Conservation (phyloP, 2,797 vertebrate species). For the Alfaro cultratus region DNA sequence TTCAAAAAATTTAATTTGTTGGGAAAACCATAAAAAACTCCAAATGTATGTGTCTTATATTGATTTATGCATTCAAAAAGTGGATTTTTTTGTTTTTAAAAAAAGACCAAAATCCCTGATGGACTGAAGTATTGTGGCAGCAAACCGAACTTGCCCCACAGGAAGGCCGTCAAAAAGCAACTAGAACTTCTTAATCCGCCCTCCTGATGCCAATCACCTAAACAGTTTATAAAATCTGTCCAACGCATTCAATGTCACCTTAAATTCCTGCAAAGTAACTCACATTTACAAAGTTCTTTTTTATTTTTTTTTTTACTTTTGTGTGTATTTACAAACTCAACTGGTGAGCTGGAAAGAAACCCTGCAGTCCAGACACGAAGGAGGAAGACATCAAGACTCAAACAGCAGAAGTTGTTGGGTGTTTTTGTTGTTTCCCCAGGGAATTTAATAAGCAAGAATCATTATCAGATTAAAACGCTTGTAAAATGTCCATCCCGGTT, state of each 20-base stretch:
- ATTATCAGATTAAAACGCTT: constrained; percentile 82
- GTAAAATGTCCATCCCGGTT: constrained; percentile 81
- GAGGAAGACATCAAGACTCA: constrained; percentile 84
- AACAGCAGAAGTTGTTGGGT: constrained; percentile 8
- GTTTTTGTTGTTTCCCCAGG: constrained; percentile 59
- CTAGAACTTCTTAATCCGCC: constrained; percentile 18
- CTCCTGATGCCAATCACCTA: constrained; percentile 10
- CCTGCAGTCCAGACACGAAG: constrained; percentile 35
- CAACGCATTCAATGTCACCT: constrained; percentile 26
- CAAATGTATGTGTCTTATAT: constrained; percentile 46
- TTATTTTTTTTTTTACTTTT: background rate
- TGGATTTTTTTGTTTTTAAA: constrained; percentile 3
- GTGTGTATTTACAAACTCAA: constrained; percentile 56
- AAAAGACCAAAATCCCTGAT: constrained; percentile 22
- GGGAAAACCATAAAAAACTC: constrained; percentile 36
- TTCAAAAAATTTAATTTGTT: constrained; percentile 14
- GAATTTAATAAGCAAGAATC: constrained; percentile 85
- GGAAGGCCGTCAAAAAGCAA: background rate
- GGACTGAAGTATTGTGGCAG: constrained; percentile 4
- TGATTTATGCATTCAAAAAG: constrained; percentile 54
- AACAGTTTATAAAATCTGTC: constrained; percentile 56
- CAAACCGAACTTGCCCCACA: background rate
- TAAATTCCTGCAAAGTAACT: constrained; percentile 3
- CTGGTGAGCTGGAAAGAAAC: constrained; percentile 31
- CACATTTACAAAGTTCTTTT: constrained; percentile 3